Base-by-base conservation (phyloP, 2,888 invertebrate genomes). In the Agrochola lychnidis region DNA sequence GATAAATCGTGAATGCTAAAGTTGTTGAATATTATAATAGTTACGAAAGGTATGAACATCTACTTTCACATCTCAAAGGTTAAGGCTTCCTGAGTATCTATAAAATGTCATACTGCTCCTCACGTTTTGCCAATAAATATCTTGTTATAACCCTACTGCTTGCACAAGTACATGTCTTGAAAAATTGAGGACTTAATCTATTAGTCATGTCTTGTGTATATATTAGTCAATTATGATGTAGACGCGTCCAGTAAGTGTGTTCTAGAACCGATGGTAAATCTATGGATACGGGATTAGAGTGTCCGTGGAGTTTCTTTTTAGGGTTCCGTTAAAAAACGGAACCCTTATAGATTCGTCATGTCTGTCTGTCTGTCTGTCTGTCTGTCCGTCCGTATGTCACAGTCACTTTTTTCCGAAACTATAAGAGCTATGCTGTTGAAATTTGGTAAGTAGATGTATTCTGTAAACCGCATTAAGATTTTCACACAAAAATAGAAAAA, bases 61-160 rank as follows among this genome's bases (percentile, higher is more conserved):
- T 69, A 83, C 86, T 85, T 86, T 83, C 85, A 78, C 83, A 59
- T 45, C 14, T 42, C n/a, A 84, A 86, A 86, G 84, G 86, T 83
- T 86, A 83, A 72, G 73, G 78, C 62, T 76, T 66, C 51, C 30
- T 57, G 45, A 67, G 81, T 72, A 76, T 73, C 74, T 83, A 75
- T 66, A 53, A 78, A 85, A 85, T 86, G 80, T 83, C 86, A 83
- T 48, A 76, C 48, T 40, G 76, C 48, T 68, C 57, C 76, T 85
- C 83, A 79, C 83, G 86, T 73, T 86, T 83, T 82, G 71, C 59
- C 56, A 85, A 77, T 85, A 83, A 83, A 83, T 83, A 77, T 79
- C 73, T 77, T 66, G 81, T 72, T 72, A 45, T 63, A 66, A 63
- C 64, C 42, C n/a, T 19, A 66, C 36, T 61, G 71, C 40, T 51